Percentiles rank a stretch among this genome's conserved stretches.
These are phyloP conservation scores for Dicentrarchus labrax DNA, from an alignment of 2,113 vertebrate genomes.

Conservation along the genomic window DNA sequence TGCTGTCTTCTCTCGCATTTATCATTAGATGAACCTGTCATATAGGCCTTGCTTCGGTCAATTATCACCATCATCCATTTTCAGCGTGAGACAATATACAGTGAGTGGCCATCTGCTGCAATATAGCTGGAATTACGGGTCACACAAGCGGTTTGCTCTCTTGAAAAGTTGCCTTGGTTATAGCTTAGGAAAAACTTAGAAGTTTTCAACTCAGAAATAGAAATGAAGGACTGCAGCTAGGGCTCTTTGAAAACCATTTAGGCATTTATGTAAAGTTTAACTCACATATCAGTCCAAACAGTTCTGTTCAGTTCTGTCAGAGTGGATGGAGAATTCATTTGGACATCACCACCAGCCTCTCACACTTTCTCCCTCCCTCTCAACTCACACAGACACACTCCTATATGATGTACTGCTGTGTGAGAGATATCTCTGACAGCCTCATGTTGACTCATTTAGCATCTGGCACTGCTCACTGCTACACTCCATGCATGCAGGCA, in stretches of 20 bases:
- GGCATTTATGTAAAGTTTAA: constrained; percentile 46
- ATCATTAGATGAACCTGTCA: constrained; percentile 76
- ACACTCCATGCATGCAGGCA: constrained; percentile 26
- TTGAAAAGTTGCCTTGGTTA: constrained; percentile 38
- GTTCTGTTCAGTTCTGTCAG: constrained; percentile 27
- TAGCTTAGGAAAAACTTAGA: constrained; percentile 43
- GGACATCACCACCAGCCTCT: constrained; percentile 11
- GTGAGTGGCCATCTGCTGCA: constrained; percentile 66
- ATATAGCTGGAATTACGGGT: constrained; percentile 39
- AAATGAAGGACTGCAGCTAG: constrained; percentile 26
- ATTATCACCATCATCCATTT: constrained; percentile 71
- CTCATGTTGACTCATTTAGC: constrained; percentile 80
- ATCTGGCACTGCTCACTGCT: constrained; percentile 71
- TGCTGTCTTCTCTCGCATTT: constrained; percentile 74
- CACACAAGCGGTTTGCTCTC: constrained; percentile 24
- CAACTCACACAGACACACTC: neutral
- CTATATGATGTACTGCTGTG: constrained; percentile 42
- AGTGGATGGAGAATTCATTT: constrained; percentile 39
- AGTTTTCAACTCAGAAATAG: constrained; percentile 29
- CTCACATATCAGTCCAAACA: constrained; percentile 35
- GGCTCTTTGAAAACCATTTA: constrained; percentile 44
- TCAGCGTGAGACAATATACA: constrained; percentile 48
- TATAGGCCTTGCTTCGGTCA: constrained; percentile 57
- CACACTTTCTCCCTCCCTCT: neutral
- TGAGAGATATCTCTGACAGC: constrained; percentile 69